Evolutionary conservation across 2,113 vertebrate genomes (phyloP).

Genomic region (Notarius lentiginosus): DNA sequence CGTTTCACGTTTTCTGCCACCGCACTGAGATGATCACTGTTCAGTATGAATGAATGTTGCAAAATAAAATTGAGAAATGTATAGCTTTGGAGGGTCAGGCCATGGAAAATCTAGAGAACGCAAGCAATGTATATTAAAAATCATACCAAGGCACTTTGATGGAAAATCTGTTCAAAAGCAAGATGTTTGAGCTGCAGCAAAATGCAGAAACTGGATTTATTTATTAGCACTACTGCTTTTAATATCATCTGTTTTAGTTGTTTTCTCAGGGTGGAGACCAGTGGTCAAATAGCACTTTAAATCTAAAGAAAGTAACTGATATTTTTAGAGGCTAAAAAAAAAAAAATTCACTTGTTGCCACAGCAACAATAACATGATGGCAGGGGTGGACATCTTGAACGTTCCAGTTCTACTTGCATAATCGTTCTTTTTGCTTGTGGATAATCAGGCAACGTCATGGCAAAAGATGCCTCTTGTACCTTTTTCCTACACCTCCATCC

Average conservation of each 20-base stretch:
- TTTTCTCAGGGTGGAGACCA: neutral
- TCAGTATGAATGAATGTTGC: neutral
- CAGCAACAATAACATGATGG: neutral
- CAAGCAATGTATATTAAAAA: neutral
- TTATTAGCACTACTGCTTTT: neutral
- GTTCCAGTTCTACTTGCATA: neutral
- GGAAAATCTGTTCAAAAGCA: slow-evolving; percentile 8
- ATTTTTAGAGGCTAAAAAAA: slow-evolving; percentile 4
- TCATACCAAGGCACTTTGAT: neutral
- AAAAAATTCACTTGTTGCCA: neutral
- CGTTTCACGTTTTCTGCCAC: neutral
- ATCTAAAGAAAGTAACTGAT: slow-evolving; percentile 6
- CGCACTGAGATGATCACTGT: neutral
- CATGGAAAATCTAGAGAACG: neutral
- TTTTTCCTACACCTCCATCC: neutral
- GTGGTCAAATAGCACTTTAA: neutral
- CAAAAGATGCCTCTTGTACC: neutral
- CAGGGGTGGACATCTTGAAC: neutral
- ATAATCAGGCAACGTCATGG: neutral
- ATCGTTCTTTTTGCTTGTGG: neutral
- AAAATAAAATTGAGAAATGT: neutral
- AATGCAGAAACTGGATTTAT: slow-evolving; percentile 4
- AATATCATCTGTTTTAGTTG: neutral
- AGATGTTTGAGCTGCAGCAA: neutral
- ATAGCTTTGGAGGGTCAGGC: neutral